A percentile compares a stretch with the other conserved stretches of the same genome.
Evolutionary conservation across 2,888 invertebrate genomes (phyloP).

Genomic region (Chalcis sispes): DNA sequence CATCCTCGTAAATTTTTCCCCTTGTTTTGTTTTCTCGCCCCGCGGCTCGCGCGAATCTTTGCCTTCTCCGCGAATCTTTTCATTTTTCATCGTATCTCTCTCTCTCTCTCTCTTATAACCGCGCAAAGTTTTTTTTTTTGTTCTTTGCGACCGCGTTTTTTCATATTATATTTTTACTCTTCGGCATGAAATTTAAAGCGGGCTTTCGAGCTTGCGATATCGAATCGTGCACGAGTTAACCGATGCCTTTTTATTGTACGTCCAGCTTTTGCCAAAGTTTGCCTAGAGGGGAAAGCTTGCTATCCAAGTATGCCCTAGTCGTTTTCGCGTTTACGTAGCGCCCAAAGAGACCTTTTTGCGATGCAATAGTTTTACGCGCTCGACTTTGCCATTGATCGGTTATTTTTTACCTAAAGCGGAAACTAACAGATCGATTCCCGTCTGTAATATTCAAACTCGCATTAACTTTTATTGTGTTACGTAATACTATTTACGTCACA

Average conservation of each 20-base stretch:
- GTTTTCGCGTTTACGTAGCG: not conserved
- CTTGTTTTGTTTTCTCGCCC: conserved; percentile 27
- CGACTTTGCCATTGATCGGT: too few relatives aligned
- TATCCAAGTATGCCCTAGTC: too few relatives aligned
- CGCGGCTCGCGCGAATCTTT: conserved; percentile 25
- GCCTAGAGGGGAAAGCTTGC: too few relatives aligned
- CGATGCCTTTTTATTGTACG: not conserved
- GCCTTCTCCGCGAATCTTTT: not conserved
- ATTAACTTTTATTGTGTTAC: too few relatives aligned
- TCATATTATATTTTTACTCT: not conserved
- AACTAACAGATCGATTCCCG: too few relatives aligned
- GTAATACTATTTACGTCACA: too few relatives aligned
- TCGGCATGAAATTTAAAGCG: not conserved
- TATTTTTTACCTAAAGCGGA: too few relatives aligned
- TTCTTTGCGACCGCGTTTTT: not conserved
- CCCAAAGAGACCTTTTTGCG: too few relatives aligned
- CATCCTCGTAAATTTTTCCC: conserved; percentile 38
- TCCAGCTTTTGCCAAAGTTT: not conserved
- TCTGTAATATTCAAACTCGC: too few relatives aligned
- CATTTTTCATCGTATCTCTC: too few relatives aligned
- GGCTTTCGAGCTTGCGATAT: not conserved
- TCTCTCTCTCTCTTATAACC: not conserved
- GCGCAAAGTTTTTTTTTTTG: not conserved
- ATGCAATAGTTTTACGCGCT: too few relatives aligned
- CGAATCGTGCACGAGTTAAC: not conserved